These are phyloP conservation scores for Corvus moneduloides DNA, from an alignment of 2,113 vertebrate species.

Conservation along the genomic window DNA sequence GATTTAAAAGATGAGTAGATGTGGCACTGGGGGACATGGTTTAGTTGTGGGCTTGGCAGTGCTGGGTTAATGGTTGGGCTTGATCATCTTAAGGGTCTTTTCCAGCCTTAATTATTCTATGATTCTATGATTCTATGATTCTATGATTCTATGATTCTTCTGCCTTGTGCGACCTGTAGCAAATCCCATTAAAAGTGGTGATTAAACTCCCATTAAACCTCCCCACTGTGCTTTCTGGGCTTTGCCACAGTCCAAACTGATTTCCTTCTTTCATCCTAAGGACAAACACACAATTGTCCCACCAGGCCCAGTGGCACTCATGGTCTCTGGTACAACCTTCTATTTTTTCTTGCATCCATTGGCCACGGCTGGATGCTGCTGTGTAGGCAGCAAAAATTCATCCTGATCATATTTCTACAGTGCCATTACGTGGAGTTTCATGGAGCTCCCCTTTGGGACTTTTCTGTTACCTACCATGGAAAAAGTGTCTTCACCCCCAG, in stretches of 20 bases:
- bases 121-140: background rate
- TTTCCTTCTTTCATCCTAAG: background rate
- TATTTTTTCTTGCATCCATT: background rate
- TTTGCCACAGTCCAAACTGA: background rate
- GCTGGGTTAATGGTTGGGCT: background rate
- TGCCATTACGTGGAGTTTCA: background rate
- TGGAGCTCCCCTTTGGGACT: background rate
- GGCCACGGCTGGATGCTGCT: background rate
- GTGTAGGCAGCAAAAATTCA: background rate
- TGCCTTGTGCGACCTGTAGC: background rate
- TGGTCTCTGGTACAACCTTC: background rate
- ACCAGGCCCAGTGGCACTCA: background rate
- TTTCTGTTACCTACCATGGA: background rate
- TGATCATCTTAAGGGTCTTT: background rate
- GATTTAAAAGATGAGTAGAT: background rate
- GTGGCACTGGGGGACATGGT: background rate
- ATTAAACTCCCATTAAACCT: constrained; percentile 11
- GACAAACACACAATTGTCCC: background rate
- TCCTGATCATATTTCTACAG: background rate
- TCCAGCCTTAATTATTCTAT: background rate
- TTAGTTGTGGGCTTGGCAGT: background rate
- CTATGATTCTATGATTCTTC: background rate
- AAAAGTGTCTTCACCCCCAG: background rate
- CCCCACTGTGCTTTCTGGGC: background rate
- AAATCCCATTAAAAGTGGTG: background rate